These are phyloP conservation scores for Synanthedon tipuliformis DNA, from an alignment of 2,888 invertebrate species.

Conservation along the genomic window DNA sequence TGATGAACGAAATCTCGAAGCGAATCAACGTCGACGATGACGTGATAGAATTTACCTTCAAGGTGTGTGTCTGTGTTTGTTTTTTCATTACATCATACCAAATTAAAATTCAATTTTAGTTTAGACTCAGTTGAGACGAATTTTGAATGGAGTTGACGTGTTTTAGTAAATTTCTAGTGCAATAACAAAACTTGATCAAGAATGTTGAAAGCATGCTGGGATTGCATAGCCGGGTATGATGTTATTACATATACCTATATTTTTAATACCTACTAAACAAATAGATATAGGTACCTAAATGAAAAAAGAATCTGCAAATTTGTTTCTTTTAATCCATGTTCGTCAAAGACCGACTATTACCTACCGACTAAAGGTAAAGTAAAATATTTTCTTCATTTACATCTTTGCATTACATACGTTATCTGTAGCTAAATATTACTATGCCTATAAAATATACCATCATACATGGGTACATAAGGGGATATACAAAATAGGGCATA, in stretches of 20 bases:
- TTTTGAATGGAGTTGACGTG: constrained; percentile 17
- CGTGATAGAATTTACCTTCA: constrained; percentile 25
- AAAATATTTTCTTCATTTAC: no score
- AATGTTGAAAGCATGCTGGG: constrained; percentile 60
- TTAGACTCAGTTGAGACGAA: constrained; percentile 14
- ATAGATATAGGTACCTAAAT: constrained; percentile 3
- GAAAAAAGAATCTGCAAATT: no score
- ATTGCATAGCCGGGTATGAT: constrained; percentile 54
- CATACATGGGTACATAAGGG: no score
- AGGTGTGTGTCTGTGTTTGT: constrained; percentile 48
- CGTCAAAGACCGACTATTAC: no score
- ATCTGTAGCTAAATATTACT: no score
- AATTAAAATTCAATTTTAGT: constrained; percentile 17
- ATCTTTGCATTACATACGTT: no score
- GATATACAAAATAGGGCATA: no score
- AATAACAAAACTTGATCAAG: constrained; percentile 9
- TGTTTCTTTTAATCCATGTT: no score
- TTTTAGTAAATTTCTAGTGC: not conserved
- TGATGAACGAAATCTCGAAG: constrained; percentile 27
- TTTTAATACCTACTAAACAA: constrained; percentile 3
- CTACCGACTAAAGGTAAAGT: no score
- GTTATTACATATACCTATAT: not conserved
- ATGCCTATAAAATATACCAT: no score
- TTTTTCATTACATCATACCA: constrained; percentile 55
- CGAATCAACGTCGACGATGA: constrained; percentile 25